Evolutionary conservation across 2,797 vertebrate species (phyloP), one percentile per base, ranked within the genome.

Genomic region (Distichodus sexfasciatus): DNA sequence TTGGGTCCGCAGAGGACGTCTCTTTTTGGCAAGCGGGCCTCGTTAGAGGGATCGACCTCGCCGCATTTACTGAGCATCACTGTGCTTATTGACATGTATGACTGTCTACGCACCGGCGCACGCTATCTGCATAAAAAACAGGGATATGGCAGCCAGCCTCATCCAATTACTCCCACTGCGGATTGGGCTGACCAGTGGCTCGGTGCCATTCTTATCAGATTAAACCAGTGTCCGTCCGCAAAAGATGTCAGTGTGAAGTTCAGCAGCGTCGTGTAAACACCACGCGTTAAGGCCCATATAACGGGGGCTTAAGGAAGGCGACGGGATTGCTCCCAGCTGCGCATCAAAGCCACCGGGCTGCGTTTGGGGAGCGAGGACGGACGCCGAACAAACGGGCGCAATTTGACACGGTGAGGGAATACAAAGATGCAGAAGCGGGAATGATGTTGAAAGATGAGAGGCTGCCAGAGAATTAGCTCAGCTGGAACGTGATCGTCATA

Each of bases 381-480:
- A 43, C 40, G 28, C n/a, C 23, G 46, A 71, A 61, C 48, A 41
- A 38, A 75, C 44, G 35, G 59, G 53, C 60, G 23, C 47, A 54
- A 53, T 74, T 44, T 55, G 36, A 68, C 65, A 65, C 3, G 53
- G 33, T 60, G 40, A 64, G 58, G 31, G 26, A 47, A 63, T 50
- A 59, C 46, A 68, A 64, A 46, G 57, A 43, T 24, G 11, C 26
- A 26, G 40, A 53, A n/a, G n/a, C n/a, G 44, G 58, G 66, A 71
- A 66, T 54, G 41, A 69, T 46, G 43, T 40, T 21, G 19, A 43
- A 43, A 43, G 48, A 54, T 61, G 60, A 74, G 41, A 64, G 47
- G 35, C 41, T 74, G 58, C 67, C 58, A 76, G 73, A 71, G 51
- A 73, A 75, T 67, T 69, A 76, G 63, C 47, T 70, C 50, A 69